Percentiles rank a stretch among this genome's conserved stretches.
Conservation (phyloP, 2,113 vertebrate genomes). For the Zosterops japonicus region DNA sequence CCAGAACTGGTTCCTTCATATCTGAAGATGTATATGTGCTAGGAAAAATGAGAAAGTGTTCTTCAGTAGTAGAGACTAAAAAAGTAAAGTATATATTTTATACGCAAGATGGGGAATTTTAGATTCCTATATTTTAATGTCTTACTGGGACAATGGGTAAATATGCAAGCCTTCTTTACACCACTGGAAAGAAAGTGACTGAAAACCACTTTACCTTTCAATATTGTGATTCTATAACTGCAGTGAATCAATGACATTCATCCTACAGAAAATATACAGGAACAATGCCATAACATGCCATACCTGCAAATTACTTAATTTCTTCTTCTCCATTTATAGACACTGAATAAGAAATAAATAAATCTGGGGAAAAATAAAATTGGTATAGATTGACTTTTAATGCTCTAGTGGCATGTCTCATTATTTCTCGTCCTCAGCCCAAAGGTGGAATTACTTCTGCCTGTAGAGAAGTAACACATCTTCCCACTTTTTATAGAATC, state of each 20-base stretch:
- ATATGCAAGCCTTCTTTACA: rapidly evolving
- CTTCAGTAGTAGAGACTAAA: neutral
- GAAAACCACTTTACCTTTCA: neutral
- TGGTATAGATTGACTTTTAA: neutral
- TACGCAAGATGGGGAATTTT: rapidly evolving
- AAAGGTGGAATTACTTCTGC: neutral
- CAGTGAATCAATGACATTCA: neutral
- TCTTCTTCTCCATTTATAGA: neutral
- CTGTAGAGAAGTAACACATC: neutral
- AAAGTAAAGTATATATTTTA: neutral
- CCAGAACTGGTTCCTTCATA: neutral
- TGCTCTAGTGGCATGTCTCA: neutral
- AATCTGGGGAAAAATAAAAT: neutral
- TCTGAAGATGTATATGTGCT: neutral
- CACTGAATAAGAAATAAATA: neutral
- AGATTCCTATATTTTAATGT: neutral
- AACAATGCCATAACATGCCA: neutral
- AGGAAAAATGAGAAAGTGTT: neutral
- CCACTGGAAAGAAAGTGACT: neutral
- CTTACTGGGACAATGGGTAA: neutral
- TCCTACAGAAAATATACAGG: neutral
- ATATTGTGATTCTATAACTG: neutral
- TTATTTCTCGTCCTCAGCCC: neutral
- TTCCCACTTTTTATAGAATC: constrained; percentile 27
- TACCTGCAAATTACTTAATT: neutral